Base-by-base conservation (phyloP, 1,140 invertebrate species). In the Drosophila punjabiensis region DNA sequence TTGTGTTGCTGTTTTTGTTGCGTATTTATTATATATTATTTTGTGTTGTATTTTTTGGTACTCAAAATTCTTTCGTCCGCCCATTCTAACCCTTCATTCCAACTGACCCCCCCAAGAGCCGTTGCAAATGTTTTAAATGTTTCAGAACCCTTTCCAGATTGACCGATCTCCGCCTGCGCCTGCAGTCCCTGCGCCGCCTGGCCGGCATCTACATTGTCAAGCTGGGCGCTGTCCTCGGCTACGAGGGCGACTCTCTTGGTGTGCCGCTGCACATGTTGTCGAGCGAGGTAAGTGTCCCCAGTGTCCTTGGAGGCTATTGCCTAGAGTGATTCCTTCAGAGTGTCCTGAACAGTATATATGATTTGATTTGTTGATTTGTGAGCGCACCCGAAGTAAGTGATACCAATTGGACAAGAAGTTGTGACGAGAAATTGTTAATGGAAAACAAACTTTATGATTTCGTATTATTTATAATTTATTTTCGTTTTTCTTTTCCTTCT, bases 161-260 rank as follows among this genome's bases (percentile, higher is more conserved):
- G 71, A 96, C 95, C 48, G 95, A 96, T 88, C 93, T 97, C 5
- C 94, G 96, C 5, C 94, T 97, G 13, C 94, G 96, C 56, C 93
- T 97, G 24, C 96, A 96, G 81, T 96, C 96, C 4, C 93, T 97
- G 18, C 95, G 96, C 79, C 95, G 96, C 79, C 94, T 97, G 30
- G 96, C 96, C 7, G 96, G 95, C 39, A 95, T 97, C 65, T 97
- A 97, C 89, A 95, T 96, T 6, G 93, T 97, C 30, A 97, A 97
- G 93, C 91, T 98, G 67, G 96, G 96, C 28, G 95, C 96, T 0
- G 95, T 96, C 2, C 94, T 97, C 3, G 96, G 96, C 47, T 94
- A 94, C 65, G 95, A 96, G 86, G 92, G 94, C 64, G 86, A 92
- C 14, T 86, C 89, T 64, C 77, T 94, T 56, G 94, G 93, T 37